Base-by-base conservation (phyloP, 2,888 invertebrate genomes). In the Balanococcus diminutus region DNA sequence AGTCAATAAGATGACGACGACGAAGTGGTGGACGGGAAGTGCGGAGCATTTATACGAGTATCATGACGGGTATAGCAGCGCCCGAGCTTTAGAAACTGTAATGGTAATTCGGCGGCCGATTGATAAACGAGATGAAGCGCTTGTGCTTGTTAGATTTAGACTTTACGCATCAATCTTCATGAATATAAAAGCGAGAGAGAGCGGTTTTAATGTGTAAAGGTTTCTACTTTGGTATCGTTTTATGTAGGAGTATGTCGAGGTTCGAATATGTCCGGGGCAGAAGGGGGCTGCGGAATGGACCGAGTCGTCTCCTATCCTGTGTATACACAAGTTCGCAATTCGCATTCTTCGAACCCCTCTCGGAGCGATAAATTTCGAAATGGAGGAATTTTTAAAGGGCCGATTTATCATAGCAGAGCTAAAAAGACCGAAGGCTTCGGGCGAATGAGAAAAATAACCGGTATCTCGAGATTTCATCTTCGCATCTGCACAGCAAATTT, bases 21-120 rank as follows among this genome's bases (percentile, higher is more conserved):
- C 4, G 36, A 56, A 11, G 56, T 19, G 46, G 46, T 46, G n/a
- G n/a, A n/a, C 46, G 46, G 46, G n/a, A n/a, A n/a, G n/a, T n/a
- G n/a, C n/a, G n/a, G n/a, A n/a, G n/a, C n/a, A n/a, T n/a, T n/a
- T n/a, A n/a, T n/a, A 46, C 46, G 46, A 42, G 46, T 56, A 22
- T 56, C 19, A 9, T 22, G 22, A 56, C 16, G 56, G 56, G 22
- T 51, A 42, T 11, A 11, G 51, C 2, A 22, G 22, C 46, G 5
- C 16, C 4, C 19, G 56, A 28, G 67, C 67, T 67, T 28, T 67
- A 16, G 56, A 56, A 56, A 56, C 28, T 67, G 31, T 67, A 67
- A 67, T 67, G 67, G 67, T 67, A 67, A 67, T 67, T 67, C 67
- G 67, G 67, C 67, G 67, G 67, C 67, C 67, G 67, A 67, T 67